Base-by-base conservation (phyloP, 2,113 vertebrate genomes). In the Mesoclemmys tuberculata region DNA sequence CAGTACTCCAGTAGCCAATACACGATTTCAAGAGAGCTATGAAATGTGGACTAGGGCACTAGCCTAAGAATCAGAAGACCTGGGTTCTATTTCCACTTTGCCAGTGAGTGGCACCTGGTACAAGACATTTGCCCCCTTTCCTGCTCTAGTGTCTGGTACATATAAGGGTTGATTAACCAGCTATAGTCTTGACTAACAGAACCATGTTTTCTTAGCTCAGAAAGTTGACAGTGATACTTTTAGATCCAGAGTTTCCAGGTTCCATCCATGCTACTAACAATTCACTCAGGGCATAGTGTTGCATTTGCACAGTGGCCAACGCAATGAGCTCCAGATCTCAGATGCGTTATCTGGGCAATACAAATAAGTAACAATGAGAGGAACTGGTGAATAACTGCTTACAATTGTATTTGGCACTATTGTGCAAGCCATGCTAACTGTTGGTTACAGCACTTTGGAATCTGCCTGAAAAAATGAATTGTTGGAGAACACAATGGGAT, bases 401-500 rank as follows among this genome's bases (percentile, higher is more conserved):
- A 7, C 10, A 78, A 56, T 91, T 80, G 18, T 81, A 80, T 27
- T 86, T 52, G n/a, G 3, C 1, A 13, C 29, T 26, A 56, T 92
- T 92, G 82, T 90, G 49, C 80, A 54, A 46, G 38, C 74, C 26
- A 86, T 12, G 49, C 49, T 49, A 52, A 78, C 94, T 52, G 80
- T 84, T 87, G 94, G 94, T 71, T 84, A 61, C 77, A 96, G 87
- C 78, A 74, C 74, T 95, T 5, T 75, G 78, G 89, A 95, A 90
- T 51, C 94, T 82, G 78, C 31, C 85, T 82, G 86, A 93, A 90
- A 84, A 96, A 96, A 93, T 79, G 51, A 46, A 19, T 13, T 94
- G 83, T 95, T 92, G 92, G 89, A 92, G 88, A 79, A 84, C 81
- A 97, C 95, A 97, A 95, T 95, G 68, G 49, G 46, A 86, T 54